These are phyloP conservation scores for Hoplodrina blanda DNA, from an alignment of 2,888 invertebrate genomes.

Conservation along the genomic window DNA sequence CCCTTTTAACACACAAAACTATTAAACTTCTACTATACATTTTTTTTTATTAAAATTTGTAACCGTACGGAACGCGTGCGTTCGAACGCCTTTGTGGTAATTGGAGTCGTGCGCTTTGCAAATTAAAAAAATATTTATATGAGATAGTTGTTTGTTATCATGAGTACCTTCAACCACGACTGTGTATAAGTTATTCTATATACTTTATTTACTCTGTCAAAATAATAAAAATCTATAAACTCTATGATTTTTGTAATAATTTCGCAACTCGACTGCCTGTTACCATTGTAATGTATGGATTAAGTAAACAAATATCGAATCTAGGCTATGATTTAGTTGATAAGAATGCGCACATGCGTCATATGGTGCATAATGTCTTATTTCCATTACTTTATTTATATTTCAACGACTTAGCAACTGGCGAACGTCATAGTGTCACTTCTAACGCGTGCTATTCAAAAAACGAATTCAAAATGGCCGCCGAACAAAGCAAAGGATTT, in stretches of 20 bases:
- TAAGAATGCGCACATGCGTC: constrained; percentile 65
- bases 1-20: too few species aligned
- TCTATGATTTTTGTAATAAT: constrained; percentile 32
- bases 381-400: constrained; percentile 61
- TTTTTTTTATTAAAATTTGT: too few species aligned
- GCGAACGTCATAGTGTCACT: neutral
- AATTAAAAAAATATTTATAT: too few species aligned
- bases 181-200: neutral
- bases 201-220: constrained; percentile 22
- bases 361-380: constrained; percentile 83
- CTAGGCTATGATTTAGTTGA: constrained; percentile 82
- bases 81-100: too few species aligned
- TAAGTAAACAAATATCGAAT: constrained; percentile 69
- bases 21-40: too few species aligned
- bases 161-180: too few species aligned
- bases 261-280: constrained; percentile 56
- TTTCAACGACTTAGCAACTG: constrained; percentile 29
- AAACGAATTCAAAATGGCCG: neutral
- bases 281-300: constrained; percentile 55
- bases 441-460: neutral
- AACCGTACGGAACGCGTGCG: too few species aligned
- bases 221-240: constrained; percentile 22
- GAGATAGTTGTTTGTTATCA: too few species aligned
- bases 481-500: neutral
- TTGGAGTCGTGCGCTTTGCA: too few species aligned